phyloP scores from a whole-genome alignment of 2,797 vertebrate species.

The Squalus acanthias region DNA sequence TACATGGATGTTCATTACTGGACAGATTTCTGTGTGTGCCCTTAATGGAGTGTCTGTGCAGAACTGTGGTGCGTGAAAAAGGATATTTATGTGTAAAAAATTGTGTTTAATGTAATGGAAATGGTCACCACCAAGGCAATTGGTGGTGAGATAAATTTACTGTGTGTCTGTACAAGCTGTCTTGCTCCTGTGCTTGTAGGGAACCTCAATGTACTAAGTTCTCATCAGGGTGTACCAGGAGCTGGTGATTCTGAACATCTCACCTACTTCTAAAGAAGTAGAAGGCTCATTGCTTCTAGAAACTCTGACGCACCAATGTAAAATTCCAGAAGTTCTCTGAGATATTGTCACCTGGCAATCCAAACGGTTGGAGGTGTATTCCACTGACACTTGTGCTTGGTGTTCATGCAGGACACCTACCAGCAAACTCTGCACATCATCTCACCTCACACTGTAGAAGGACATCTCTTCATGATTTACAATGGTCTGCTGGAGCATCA shows the following conservation, averaged over 20 bases:
- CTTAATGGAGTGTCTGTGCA: background rate
- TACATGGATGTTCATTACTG: background rate
- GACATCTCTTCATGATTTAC: background rate
- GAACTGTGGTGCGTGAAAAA: background rate
- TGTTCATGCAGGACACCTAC: background rate
- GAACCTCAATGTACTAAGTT: background rate
- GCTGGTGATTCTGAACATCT: too few species aligned
- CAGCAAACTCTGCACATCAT: background rate
- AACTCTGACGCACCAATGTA: background rate
- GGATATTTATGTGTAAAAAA: background rate
- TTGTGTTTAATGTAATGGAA: background rate
- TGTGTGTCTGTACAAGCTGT: background rate
- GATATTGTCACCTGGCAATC: background rate
- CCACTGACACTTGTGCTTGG: background rate
- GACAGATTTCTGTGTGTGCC: background rate
- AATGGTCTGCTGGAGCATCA: background rate
- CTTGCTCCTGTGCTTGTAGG: too few species aligned
- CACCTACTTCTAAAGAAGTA: background rate
- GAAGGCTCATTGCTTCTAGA: background rate
- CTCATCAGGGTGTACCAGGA: background rate
- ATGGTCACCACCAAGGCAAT: background rate
- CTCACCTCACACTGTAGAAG: background rate
- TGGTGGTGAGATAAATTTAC: background rate
- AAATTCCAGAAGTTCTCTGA: background rate
- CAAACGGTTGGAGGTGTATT: background rate